Conservation (phyloP, 2,113 vertebrate species). For the Serinus canaria region DNA sequence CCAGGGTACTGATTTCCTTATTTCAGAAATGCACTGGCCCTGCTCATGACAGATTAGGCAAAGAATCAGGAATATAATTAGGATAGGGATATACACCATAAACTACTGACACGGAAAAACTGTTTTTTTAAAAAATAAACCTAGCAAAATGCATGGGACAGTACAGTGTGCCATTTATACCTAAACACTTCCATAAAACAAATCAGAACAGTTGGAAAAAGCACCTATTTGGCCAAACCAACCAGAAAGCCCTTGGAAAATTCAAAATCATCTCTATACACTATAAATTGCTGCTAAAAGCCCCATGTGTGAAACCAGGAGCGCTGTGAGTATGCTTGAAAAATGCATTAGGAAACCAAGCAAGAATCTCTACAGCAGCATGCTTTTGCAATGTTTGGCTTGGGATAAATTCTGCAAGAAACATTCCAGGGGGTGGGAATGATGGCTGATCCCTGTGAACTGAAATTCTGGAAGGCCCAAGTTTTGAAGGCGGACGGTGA, state of each 20-base stretch:
- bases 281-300: not conserved
- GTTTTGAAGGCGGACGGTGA: not conserved
- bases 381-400: not conserved
- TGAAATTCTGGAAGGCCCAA: not conserved
- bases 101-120: not conserved
- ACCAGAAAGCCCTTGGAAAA: not conserved
- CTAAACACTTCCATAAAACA: not conserved
- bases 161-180: not conserved
- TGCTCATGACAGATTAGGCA: not conserved
- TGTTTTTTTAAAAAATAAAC: not conserved
- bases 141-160: not conserved
- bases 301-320: not conserved
- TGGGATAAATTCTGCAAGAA: not conserved
- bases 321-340: not conserved
- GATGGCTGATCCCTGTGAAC: not conserved
- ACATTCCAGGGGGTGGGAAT: fast-evolving
- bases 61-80: not conserved
- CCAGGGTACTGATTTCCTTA: not conserved
- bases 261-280: fast-evolving
- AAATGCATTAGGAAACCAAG: not conserved
- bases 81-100: not conserved
- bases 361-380: not conserved
- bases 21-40: not conserved
- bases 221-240: slow-evolving; percentile 27
- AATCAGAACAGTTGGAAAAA: not conserved